These are phyloP conservation scores for Ctena decussata DNA, from an alignment of 2,888 invertebrate genomes.

Conservation along the genomic window DNA sequence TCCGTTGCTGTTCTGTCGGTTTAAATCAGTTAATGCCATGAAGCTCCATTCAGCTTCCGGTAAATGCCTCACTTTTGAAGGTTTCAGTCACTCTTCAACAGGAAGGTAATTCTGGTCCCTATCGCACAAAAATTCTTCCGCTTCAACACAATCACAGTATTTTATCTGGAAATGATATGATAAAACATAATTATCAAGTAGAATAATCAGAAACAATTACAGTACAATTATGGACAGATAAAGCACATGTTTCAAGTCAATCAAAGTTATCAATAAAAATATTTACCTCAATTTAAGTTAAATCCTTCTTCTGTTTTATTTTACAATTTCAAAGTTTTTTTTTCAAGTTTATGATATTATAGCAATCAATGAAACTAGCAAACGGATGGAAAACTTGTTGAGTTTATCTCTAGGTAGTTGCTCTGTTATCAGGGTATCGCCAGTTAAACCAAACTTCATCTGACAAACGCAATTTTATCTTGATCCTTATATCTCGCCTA, in stretches of 20 bases:
- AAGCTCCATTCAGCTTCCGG: slow-evolving; percentile 67
- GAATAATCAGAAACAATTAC: slow-evolving; percentile 2
- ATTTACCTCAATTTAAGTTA: neutral
- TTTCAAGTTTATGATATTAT: neutral
- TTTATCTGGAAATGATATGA: slow-evolving; percentile 12
- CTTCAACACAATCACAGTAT: neutral
- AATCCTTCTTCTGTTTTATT: neutral
- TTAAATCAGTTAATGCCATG: slow-evolving; percentile 69
- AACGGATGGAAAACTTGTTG: neutral
- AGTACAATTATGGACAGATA: neutral
- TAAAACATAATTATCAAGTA: slow-evolving; percentile 5
- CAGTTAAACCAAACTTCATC: slow-evolving; percentile 28
- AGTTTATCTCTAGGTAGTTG: neutral
- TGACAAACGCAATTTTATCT: slow-evolving; percentile 46
- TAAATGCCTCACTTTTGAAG: slow-evolving; percentile 25
- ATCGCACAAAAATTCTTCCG: neutral
- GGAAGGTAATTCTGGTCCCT: neutral
- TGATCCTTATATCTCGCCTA: slow-evolving; percentile 43
- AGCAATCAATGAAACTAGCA: neutral
- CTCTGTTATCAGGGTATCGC: slow-evolving; percentile 1
- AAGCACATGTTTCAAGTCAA: neutral
- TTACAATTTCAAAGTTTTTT: neutral
- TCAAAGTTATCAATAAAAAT: neutral
- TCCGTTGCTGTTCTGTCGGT: slow-evolving; percentile 45
- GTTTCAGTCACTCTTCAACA: slow-evolving; percentile 8